Evolutionary conservation across 2,888 invertebrate genomes (phyloP).

Genomic region (Phasia obesa): DNA sequence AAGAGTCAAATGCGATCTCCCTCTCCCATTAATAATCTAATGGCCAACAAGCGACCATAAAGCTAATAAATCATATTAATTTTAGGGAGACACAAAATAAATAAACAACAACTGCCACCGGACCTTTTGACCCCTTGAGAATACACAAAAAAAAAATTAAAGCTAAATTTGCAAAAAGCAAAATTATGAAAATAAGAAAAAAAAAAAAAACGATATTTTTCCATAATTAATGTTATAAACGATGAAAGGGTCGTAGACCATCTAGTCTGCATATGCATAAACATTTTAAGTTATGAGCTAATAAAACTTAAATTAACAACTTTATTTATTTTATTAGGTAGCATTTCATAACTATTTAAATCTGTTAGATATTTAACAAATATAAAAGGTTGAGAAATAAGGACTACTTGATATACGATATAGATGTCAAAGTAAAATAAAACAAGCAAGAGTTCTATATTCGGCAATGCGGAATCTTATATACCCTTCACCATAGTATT

Average conservation of each 20-base stretch:
- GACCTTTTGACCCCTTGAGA: slow-evolving; percentile 34
- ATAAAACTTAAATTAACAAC: slow-evolving; percentile 25
- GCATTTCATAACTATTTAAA: no score
- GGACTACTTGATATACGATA: no score
- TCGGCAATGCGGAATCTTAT: no score
- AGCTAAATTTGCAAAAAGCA: not conserved
- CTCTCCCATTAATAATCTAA: not conserved
- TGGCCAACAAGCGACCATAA: slow-evolving; percentile 23
- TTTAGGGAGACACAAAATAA: slow-evolving; percentile 20
- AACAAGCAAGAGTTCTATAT: no score
- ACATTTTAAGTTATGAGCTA: not conserved
- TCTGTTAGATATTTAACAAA: no score
- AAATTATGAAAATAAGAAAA: not conserved
- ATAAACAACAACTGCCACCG: slow-evolving; percentile 18
- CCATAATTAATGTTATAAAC: not conserved
- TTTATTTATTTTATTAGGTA: no score
- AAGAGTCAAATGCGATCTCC: not conserved
- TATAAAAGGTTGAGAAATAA: no score
- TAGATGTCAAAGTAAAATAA: no score
- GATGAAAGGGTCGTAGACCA: not conserved
- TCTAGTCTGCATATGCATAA: not conserved
- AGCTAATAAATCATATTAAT: slow-evolving; percentile 60
- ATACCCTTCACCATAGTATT: no score
- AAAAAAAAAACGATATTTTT: not conserved
- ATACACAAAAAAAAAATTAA: slow-evolving; percentile 21